Percentiles rank a stretch among this genome's conserved stretches.
These are phyloP conservation scores for Saccopteryx bilineata DNA, from an alignment of 2,113 vertebrate genomes.

Conservation along the genomic window DNA sequence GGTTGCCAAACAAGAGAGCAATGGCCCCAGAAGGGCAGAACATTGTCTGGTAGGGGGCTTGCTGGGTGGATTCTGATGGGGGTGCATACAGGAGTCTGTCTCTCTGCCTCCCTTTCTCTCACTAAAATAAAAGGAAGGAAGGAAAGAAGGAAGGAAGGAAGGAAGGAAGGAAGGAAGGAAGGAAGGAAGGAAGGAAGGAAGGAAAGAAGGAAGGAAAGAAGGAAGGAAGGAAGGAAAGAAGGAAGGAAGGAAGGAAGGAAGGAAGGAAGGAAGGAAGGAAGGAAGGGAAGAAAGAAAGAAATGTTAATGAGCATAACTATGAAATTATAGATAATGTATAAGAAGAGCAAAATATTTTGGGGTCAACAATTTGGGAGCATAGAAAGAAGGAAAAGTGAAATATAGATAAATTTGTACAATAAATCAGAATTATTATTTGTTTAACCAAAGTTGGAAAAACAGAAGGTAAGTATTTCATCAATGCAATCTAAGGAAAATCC, in stretches of 20 bases:
- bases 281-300: neutral
- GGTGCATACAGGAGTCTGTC: no score
- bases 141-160: neutral
- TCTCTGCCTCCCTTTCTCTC: no score
- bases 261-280: no score
- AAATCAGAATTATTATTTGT: constrained; percentile 58
- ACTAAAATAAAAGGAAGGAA: no score
- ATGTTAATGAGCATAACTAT: neutral
- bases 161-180: neutral
- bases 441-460: constrained; percentile 29
- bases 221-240: no score
- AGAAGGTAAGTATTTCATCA: neutral
- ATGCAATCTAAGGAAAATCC: neutral
- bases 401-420: neutral
- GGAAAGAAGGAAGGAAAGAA: neutral
- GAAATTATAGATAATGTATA: neutral
- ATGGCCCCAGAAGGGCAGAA: no score
- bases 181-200: neutral
- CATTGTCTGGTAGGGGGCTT: no score
- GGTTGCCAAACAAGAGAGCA: no score
- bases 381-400: neutral
- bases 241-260: neutral
- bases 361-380: neutral
- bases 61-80: no score
- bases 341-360: neutral